phyloP scores from a whole-genome alignment of 2,888 invertebrate genomes.

The Drosophila mulleri region DNA sequence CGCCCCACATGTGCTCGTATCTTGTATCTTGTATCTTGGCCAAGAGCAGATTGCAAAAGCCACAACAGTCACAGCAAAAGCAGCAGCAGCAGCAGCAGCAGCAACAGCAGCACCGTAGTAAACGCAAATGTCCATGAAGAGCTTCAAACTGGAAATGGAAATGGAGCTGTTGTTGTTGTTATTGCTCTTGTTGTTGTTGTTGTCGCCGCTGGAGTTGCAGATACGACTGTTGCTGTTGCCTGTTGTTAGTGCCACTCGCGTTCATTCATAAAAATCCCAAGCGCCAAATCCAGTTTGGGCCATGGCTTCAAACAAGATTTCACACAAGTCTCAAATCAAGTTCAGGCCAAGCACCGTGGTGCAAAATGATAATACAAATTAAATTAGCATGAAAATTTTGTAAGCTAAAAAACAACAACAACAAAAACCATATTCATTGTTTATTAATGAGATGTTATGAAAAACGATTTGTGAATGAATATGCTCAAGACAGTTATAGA shows the following conservation, averaged over 20 bases:
- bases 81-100: slow-evolving; percentile 22
- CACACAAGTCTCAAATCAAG: slow-evolving; percentile 66
- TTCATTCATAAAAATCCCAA: slow-evolving; percentile 82
- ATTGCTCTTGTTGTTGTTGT: slow-evolving; percentile 20
- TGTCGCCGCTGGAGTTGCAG: slow-evolving; percentile 21
- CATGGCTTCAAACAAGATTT: slow-evolving; percentile 72
- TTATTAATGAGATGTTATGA: not conserved
- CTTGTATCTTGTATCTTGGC: slow-evolving; percentile 53
- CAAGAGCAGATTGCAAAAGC: slow-evolving; percentile 72
- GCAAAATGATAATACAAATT: not conserved
- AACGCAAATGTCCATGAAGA: slow-evolving; percentile 73
- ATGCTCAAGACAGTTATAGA: not conserved
- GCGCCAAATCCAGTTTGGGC: slow-evolving; percentile 79
- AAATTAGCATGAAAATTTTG: not conserved
- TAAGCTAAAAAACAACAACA: not conserved
- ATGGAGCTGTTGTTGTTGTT: slow-evolving; percentile 30
- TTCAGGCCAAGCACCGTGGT: slow-evolving; percentile 55
- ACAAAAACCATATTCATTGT: not conserved
- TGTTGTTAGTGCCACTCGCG: slow-evolving; percentile 58
- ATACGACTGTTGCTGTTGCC: slow-evolving; percentile 17
- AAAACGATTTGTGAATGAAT: not conserved
- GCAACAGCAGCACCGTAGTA: slow-evolving; percentile 55
- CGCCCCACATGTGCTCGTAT: slow-evolving; percentile 56
- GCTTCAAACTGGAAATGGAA: slow-evolving; percentile 37
- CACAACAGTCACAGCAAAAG: slow-evolving; percentile 38